phyloP scores from a whole-genome alignment of 2,888 invertebrate genomes.

The Dynastes maya region DNA sequence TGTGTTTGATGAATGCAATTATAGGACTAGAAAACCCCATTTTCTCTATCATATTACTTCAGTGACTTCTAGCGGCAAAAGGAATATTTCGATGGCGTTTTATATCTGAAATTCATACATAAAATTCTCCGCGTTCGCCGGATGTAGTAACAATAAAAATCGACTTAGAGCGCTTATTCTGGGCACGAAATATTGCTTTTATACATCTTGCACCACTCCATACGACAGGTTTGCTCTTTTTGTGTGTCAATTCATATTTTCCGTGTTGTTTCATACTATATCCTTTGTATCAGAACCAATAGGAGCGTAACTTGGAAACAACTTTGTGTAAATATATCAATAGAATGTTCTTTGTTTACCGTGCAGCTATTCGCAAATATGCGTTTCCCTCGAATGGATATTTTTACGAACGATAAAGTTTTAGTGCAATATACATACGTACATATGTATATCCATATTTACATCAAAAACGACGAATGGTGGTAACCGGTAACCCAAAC shows the following conservation, averaged over 20 bases:
- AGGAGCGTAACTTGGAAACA: constrained; percentile 23
- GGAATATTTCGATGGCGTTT: constrained; percentile 45
- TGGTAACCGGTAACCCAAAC: too few relatives aligned
- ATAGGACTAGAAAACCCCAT: too few relatives aligned
- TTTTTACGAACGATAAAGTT: too few relatives aligned
- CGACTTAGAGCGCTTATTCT: constrained; percentile 58
- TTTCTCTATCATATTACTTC: too few relatives aligned
- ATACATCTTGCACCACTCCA: constrained; percentile 57
- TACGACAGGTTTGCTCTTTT: constrained; percentile 53
- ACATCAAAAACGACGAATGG: too few relatives aligned
- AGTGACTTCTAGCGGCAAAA: neutral
- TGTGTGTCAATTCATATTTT: constrained; percentile 60
- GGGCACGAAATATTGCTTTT: constrained; percentile 60
- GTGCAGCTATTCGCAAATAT: too few relatives aligned
- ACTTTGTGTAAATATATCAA: constrained; percentile 31
- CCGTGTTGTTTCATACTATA: constrained; percentile 55
- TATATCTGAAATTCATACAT: constrained; percentile 54
- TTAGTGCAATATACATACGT: too few relatives aligned
- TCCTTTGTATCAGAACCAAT: constrained; percentile 55
- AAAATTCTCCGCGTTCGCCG: constrained; percentile 53
- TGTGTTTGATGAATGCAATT: neutral
- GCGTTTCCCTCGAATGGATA: too few relatives aligned
- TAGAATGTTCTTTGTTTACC: neutral
- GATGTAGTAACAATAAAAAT: constrained; percentile 59
- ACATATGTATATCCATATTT: too few relatives aligned